Conservation (phyloP, 2,888 invertebrate species). For the Spisula subtruncata region DNA sequence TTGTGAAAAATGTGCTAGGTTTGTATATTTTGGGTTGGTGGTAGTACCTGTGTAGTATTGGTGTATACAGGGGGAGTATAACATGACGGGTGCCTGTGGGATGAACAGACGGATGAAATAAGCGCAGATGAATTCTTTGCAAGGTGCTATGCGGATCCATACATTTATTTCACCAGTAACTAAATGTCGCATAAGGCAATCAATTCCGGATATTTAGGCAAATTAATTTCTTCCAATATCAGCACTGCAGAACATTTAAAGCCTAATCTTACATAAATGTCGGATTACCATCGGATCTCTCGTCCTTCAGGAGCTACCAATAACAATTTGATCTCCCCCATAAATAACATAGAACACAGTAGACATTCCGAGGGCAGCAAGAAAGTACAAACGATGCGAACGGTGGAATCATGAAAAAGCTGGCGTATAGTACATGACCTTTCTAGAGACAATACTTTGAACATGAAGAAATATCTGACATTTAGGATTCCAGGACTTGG, state of each 20-base stretch:
- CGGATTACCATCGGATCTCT: neutral
- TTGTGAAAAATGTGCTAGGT: no score
- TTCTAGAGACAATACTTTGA: neutral
- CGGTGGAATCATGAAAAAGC: neutral
- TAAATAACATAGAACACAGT: neutral
- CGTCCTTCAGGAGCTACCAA: neutral
- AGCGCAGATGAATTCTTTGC: no score
- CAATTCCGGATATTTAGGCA: neutral
- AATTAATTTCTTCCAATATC: conserved; percentile 18
- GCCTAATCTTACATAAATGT: neutral
- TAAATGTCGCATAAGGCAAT: neutral
- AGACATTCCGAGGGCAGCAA: neutral
- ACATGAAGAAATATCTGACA: no score
- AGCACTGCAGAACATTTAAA: neutral
- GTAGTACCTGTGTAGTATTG: no score
- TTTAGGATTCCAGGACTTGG: neutral
- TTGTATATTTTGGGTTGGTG: no score
- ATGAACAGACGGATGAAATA: no score
- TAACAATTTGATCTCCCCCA: neutral
- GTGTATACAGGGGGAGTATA: no score
- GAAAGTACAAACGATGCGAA: neutral
- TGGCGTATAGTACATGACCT: neutral
- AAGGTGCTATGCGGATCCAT: no score
- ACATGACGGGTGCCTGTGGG: no score
- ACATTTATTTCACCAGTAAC: neutral